Evolutionary conservation across 2,113 vertebrate species (phyloP).

Genomic region (Zapus hudsonius): DNA sequence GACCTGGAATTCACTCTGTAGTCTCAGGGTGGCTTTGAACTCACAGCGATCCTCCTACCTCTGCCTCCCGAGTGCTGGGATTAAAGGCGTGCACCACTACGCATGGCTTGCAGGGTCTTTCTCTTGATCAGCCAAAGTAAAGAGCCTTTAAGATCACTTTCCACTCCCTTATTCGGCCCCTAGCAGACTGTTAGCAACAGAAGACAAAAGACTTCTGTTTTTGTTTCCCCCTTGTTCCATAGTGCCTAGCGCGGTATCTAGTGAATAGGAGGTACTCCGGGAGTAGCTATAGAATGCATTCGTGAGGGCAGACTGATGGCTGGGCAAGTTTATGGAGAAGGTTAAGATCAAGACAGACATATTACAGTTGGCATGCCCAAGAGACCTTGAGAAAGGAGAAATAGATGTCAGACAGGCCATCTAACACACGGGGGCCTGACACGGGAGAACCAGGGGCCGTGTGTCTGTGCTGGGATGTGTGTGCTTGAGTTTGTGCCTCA

Average conservation of each 20-base stretch:
- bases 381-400: slow-evolving; percentile 9
- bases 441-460: not conserved
- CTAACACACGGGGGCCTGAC: not conserved
- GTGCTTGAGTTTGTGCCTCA: not conserved
- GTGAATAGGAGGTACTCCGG: not conserved
- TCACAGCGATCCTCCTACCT: too few species aligned
- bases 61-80: too few species aligned
- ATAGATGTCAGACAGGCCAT: not conserved
- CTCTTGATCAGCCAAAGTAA: not conserved
- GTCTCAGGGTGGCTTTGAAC: too few species aligned
- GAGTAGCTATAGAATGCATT: not conserved
- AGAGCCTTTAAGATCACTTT: not conserved
- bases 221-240: slow-evolving; percentile 6
- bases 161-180: not conserved
- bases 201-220: slow-evolving; percentile 44
- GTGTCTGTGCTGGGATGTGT: not conserved
- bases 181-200: slow-evolving; percentile 39
- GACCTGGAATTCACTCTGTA: too few species aligned
- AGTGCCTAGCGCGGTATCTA: not conserved
- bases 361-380: not conserved
- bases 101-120: too few species aligned
- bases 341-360: not conserved
- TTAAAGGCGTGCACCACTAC: too few species aligned
- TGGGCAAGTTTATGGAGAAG: not conserved
- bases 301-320: not conserved